These are phyloP conservation scores for Camelus dromedarius DNA, from an alignment of 2,113 vertebrate species.

Conservation along the genomic window DNA sequence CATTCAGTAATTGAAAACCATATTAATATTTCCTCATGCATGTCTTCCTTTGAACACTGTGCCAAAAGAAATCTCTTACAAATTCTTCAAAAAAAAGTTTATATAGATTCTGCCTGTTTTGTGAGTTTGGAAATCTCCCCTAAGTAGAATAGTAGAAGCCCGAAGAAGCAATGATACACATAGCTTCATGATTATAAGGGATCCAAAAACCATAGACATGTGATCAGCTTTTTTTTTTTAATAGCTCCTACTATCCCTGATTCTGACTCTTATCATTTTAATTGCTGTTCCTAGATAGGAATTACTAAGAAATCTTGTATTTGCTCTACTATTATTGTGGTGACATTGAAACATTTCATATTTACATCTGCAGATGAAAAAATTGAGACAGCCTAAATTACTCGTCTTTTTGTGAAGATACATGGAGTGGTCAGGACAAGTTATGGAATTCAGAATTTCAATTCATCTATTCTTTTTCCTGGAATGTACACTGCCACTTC, in stretches of 20 bases:
- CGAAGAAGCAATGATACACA: neutral
- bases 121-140: neutral
- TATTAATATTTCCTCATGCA: neutral
- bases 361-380: neutral
- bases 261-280: neutral
- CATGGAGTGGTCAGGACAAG: neutral
- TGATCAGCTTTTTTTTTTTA: neutral
- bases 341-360: neutral
- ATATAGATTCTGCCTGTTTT: neutral
- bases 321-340: neutral
- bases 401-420: neutral
- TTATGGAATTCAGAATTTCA: neutral
- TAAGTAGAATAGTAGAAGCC: neutral
- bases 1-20: neutral
- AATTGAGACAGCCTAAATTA: neutral
- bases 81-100: neutral
- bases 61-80: neutral
- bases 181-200: neutral
- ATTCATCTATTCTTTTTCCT: neutral
- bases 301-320: neutral
- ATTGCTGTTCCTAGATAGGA: neutral
- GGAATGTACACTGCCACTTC: neutral
- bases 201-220: neutral
- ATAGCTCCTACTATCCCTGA: accelerated
- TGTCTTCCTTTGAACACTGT: neutral